Evolutionary conservation across 1,140 invertebrate genomes (phyloP), one percentile per base, ranked within the genome.

Genomic region (Ctenoplectra terminalis): DNA sequence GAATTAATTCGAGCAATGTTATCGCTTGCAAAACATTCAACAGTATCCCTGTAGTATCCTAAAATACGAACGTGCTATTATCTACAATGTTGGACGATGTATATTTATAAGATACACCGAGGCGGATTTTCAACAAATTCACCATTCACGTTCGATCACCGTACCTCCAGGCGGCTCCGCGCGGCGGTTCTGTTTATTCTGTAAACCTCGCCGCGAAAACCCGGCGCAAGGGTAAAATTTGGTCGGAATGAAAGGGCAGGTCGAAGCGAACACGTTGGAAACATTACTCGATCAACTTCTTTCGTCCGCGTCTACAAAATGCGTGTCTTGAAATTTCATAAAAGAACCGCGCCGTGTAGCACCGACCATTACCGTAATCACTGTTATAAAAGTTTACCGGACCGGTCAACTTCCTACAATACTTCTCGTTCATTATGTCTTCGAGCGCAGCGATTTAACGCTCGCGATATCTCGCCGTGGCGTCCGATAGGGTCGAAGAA

Each of bases 371-470:
- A 79, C 20, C 46, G 34, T 79, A 73, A 79, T 72, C 58, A 73
- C 77, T 63, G 69, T 73, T 73, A 73, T 79, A 79, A 79, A 79
- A 79, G 43, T 79, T 61, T 29, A 50, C 20, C 54, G 23, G 50
- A 26, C 56, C 77, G 50, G 76, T 50, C 54, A 61, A 72, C 46
- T 72, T 79, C 56, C 76, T 61, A 46, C 46, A 15, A 43, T 43
- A 20, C 71, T 43, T 63, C 58, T 72, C 34, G 34, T 70, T 29
- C 29, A 15, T 70, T 77, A 70, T 34, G n/a, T 29, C 26, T 34
- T 37, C 31, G 20, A 17, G 23, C 13, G 15, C 61, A 13, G 34
- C 58, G 17, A 37, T 61, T 61, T 37, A 73, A 46, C 15, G 54
- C 40, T 31, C 63, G 63, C 63, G 40, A 73, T 34, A 37, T 61